Percentiles rank a stretch among this genome's conserved stretches.
Evolutionary conservation across 2,888 invertebrate genomes (phyloP).

Genomic region (Cheilosia impressa): DNA sequence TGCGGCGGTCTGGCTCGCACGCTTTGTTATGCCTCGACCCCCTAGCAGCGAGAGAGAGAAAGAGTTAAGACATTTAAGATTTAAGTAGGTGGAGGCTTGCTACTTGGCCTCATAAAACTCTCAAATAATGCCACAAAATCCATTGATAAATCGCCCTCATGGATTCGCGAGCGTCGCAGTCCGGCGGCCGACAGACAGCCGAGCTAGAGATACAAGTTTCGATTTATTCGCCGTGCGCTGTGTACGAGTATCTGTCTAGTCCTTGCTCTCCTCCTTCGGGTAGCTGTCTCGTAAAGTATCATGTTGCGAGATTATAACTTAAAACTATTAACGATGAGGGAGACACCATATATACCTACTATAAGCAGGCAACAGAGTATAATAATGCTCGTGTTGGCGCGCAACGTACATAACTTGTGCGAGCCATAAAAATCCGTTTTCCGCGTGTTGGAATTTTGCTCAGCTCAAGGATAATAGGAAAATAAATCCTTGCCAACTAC

Average conservation of each 20-base stretch:
- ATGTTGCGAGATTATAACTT: conserved; percentile 74
- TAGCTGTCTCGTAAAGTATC: conserved; percentile 73
- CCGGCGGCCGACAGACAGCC: not conserved
- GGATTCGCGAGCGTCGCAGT: conserved; percentile 36
- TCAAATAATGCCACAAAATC: conserved; percentile 72
- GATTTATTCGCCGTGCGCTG: conserved; percentile 20
- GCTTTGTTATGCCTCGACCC: conserved; percentile 13
- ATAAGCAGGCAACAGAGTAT: not conserved
- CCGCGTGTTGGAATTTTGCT: conserved; percentile 56
- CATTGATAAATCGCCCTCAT: conserved; percentile 73
- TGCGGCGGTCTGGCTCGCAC: conserved; percentile 2
- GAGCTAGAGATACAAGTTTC: conserved; percentile 31
- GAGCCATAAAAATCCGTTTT: conserved; percentile 37
- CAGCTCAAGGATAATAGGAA: conserved; percentile 69
- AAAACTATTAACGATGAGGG: conserved; percentile 71
- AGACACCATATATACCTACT: conserved; percentile 16
- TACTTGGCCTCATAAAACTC: conserved; percentile 67
- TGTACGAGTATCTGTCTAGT: conserved; percentile 22
- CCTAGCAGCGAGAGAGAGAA: not conserved
- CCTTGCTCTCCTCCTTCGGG: conserved; percentile 24
- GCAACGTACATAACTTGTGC: conserved; percentile 46
- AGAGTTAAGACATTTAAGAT: conserved; percentile 26
- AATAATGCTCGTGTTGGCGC: conserved; percentile 46
- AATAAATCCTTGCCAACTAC: conserved; percentile 74
- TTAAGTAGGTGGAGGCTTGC: conserved; percentile 50